phyloP scores from a whole-genome alignment of 2,888 invertebrate genomes.

The Parelbella ahira region DNA sequence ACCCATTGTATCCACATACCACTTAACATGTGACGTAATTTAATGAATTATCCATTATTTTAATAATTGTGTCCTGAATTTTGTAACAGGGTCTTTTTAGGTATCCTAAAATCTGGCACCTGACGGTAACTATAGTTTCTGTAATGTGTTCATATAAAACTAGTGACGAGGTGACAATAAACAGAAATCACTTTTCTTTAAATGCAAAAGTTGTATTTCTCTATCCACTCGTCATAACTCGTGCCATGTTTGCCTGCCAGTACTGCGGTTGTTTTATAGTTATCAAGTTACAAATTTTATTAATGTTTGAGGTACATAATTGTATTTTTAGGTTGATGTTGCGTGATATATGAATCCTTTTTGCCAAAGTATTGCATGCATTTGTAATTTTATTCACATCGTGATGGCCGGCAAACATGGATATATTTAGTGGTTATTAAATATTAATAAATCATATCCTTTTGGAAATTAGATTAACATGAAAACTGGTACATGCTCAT shows the following conservation, averaged over 20 bases:
- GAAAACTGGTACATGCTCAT: slow-evolving; percentile 68
- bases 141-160: slow-evolving; percentile 47
- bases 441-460: slow-evolving; percentile 57
- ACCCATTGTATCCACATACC: no score
- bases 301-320: slow-evolving; percentile 36
- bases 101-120: slow-evolving; percentile 57
- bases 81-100: slow-evolving; percentile 73
- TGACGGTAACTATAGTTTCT: slow-evolving; percentile 43
- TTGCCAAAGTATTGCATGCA: slow-evolving; percentile 71
- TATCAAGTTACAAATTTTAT: slow-evolving; percentile 49
- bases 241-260: slow-evolving; percentile 49
- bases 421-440: slow-evolving; percentile 42
- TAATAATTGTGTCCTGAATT: no score
- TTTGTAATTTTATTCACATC: slow-evolving; percentile 56
- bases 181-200: slow-evolving; percentile 57
- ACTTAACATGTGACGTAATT: slow-evolving; percentile 5
- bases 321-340: slow-evolving; percentile 38
- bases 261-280: slow-evolving; percentile 40
- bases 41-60: neutral
- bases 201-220: slow-evolving; percentile 61
- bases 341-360: slow-evolving; percentile 48
- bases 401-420: slow-evolving; percentile 58
- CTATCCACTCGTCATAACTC: slow-evolving; percentile 38
- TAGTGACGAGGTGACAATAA: slow-evolving; percentile 43
- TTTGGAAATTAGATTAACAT: slow-evolving; percentile 48